These are phyloP conservation scores for Heptranchias perlo DNA, from an alignment of 2,113 vertebrate genomes.

Conservation along the genomic window DNA sequence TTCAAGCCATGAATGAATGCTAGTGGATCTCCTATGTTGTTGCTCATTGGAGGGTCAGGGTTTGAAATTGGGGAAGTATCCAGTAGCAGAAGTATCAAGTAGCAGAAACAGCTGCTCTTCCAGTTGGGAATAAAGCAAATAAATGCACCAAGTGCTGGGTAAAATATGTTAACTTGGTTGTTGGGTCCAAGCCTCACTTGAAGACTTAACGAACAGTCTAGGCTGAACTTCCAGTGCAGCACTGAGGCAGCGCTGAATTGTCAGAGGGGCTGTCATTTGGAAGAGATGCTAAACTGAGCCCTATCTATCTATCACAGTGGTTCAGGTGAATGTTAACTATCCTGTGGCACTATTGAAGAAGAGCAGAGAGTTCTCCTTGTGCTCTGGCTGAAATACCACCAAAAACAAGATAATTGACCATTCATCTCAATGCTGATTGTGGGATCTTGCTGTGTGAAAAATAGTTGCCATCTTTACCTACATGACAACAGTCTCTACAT, in stretches of 20 bases:
- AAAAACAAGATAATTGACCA: background rate
- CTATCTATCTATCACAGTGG: background rate
- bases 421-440: background rate
- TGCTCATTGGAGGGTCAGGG: background rate
- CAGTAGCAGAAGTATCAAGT: background rate
- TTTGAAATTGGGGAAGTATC: background rate
- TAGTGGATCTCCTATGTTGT: no score
- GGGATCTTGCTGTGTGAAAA: background rate
- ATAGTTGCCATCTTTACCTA: background rate
- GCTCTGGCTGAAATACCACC: background rate
- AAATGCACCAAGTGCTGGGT: background rate
- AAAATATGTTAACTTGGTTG: background rate
- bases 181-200: background rate
- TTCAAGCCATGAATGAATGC: background rate
- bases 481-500: background rate
- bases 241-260: background rate
- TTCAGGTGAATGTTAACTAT: background rate
- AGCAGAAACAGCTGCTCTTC: background rate
- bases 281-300: background rate
- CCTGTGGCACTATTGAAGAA: background rate
- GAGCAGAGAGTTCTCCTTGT: background rate
- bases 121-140: background rate
- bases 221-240: background rate
- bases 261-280: background rate
- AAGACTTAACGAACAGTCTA: background rate